Conservation (phyloP, 2,888 invertebrate species). For the Volucella inflata region DNA sequence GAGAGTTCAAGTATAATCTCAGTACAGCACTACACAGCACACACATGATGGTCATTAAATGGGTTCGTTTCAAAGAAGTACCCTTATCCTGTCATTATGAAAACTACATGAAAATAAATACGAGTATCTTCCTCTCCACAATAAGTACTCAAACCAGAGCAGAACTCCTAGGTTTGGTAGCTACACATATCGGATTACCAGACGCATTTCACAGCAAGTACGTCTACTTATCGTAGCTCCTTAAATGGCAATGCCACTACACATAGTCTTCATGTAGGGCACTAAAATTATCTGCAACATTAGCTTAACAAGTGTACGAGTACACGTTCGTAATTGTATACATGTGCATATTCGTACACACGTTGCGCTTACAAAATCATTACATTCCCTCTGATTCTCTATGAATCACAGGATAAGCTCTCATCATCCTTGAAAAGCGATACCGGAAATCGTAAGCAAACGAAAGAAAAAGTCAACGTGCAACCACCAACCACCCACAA, state of each 20-base stretch:
- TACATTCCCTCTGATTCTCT: slow-evolving; percentile 48
- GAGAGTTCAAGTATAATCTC: too few relatives aligned
- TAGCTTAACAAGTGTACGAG: not conserved
- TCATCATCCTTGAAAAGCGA: slow-evolving; percentile 60
- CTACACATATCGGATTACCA: not conserved
- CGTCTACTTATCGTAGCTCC: slow-evolving; percentile 13
- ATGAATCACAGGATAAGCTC: slow-evolving; percentile 69
- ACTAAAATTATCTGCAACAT: slow-evolving; percentile 30
- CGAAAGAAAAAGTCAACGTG: slow-evolving; percentile 6
- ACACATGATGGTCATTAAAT: too few relatives aligned
- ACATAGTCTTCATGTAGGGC: not conserved
- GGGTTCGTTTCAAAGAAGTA: too few relatives aligned
- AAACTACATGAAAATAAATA: too few relatives aligned
- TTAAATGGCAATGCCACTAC: slow-evolving; percentile 3
- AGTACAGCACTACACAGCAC: too few relatives aligned
- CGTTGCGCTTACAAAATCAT: slow-evolving; percentile 24
- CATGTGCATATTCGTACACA: not conserved
- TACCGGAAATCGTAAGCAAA: slow-evolving; percentile 48
- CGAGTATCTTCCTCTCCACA: too few relatives aligned
- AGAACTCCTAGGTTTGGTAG: too few relatives aligned
- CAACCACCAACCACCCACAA: not conserved
- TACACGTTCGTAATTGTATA: not conserved
- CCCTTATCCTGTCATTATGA: too few relatives aligned
- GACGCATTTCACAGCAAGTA: not conserved
- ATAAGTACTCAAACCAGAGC: too few relatives aligned